Conservation (phyloP, 1,140 invertebrate genomes). For the Tigriopus japonicus region DNA sequence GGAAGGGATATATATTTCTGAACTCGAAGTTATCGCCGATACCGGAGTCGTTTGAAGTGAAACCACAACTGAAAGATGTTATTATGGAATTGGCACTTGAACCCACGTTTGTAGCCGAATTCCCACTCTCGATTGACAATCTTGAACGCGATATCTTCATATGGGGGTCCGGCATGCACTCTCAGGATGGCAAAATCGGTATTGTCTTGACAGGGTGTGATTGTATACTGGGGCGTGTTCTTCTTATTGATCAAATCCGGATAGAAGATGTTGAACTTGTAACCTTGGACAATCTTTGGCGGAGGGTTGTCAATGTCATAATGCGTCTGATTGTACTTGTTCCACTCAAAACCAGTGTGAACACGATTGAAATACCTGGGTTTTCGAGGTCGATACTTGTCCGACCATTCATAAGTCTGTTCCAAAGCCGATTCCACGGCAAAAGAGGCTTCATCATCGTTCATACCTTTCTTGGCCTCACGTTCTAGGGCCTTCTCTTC, state of each 20-base stretch:
- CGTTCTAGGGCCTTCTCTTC: conserved; percentile 37
- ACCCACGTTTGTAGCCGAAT: conserved; percentile 93
- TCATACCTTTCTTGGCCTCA: conserved; percentile 75
- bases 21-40: conserved; percentile 64
- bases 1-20: too few species aligned
- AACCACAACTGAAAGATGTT: conserved; percentile 99
- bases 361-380: conserved; percentile 36
- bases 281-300: conserved; percentile 98
- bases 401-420: conserved; percentile 85
- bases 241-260: conserved; percentile 94
- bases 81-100: conserved; percentile 96
- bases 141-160: conserved; percentile 99
- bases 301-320: conserved; percentile 99
- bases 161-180: conserved; percentile 92
- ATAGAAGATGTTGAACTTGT: conserved; percentile 99
- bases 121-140: conserved; percentile 99
- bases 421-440: conserved; percentile 71
- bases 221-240: conserved; percentile 77
- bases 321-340: conserved; percentile 99
- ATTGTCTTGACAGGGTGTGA: conserved; percentile 78
- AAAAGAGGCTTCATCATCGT: conserved; percentile 70
- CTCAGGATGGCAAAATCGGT: conserved; percentile 83
- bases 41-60: conserved; percentile 93
- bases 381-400: conserved; percentile 92
- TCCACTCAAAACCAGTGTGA: conserved; percentile 84